Percentiles rank a stretch among this genome's conserved stretches.
Evolutionary conservation across 2,888 invertebrate species (phyloP).

Genomic region (Brachynemurus nebulosus): DNA sequence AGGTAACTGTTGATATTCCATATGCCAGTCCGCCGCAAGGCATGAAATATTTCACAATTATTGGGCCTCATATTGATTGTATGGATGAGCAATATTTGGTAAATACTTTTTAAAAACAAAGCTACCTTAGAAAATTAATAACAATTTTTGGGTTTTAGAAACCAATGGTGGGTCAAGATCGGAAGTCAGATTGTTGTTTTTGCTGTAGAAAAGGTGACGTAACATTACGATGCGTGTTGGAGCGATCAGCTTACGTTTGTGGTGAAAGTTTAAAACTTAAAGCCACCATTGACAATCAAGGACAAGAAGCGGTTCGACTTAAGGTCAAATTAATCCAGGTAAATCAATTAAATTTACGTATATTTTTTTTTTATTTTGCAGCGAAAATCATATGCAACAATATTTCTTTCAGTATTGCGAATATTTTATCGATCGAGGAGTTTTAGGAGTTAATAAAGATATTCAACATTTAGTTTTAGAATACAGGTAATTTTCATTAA

Average conservation of each 20-base stretch:
- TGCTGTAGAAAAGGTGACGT: slow-evolving; percentile 59
- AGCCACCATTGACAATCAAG: slow-evolving; percentile 56
- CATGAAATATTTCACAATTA: slow-evolving; percentile 64
- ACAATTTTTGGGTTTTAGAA: slow-evolving; percentile 32
- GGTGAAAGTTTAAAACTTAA: slow-evolving; percentile 54
- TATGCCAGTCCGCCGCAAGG: slow-evolving; percentile 67
- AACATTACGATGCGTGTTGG: slow-evolving; percentile 48
- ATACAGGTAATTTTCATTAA: slow-evolving; percentile 33
- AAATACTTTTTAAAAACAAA: slow-evolving; percentile 22
- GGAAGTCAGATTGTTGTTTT: slow-evolving; percentile 51
- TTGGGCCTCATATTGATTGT: slow-evolving; percentile 65
- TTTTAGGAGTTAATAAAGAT: slow-evolving; percentile 56
- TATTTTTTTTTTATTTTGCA: no score
- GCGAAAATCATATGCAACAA: no score
- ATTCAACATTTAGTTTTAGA: slow-evolving; percentile 54
- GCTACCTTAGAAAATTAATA: not conserved
- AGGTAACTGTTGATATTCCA: slow-evolving; percentile 55
- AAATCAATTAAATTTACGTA: no score
- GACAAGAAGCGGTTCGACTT: slow-evolving; percentile 41
- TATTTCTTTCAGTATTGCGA: slow-evolving; percentile 46
- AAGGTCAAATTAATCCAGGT: slow-evolving; percentile 42
- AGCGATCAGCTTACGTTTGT: slow-evolving; percentile 60
- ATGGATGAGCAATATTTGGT: slow-evolving; percentile 69
- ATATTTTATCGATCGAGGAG: slow-evolving; percentile 61
- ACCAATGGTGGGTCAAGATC: slow-evolving; percentile 47